These are phyloP conservation scores for Stictocephala bisonia DNA, from an alignment of 2,888 invertebrate genomes.

Conservation along the genomic window DNA sequence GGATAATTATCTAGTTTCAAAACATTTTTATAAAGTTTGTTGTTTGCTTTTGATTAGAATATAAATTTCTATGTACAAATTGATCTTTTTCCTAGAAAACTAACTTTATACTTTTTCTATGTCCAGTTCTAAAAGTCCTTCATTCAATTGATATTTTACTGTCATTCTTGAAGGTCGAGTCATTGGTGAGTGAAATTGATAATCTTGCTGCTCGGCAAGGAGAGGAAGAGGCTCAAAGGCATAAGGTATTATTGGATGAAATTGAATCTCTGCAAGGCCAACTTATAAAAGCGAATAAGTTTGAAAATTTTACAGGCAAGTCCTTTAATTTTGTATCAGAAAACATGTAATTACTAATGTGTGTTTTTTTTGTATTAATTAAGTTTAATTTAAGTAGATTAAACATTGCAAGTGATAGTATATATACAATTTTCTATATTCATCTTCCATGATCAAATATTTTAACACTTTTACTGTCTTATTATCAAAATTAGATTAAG, in stretches of 20 bases:
- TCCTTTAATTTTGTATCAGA: no score
- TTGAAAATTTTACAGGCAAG: constrained; percentile 19
- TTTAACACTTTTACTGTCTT: no score
- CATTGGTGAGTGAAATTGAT: constrained; percentile 67
- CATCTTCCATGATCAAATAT: no score
- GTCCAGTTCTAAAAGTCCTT: neutral
- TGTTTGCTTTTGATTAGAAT: no score
- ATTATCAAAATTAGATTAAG: no score
- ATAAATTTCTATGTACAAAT: constrained; percentile 1
- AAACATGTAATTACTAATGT: no score
- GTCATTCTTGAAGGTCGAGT: constrained; percentile 66
- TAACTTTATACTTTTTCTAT: constrained; percentile 49
- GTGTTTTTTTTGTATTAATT: no score
- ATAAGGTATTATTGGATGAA: constrained; percentile 62
- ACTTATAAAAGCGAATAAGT: constrained; percentile 6
- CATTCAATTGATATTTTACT: constrained; percentile 15
- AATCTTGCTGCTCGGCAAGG: constrained; percentile 66
- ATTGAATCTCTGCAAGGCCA: constrained; percentile 59
- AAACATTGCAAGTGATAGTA: no score
- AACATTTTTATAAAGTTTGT: no score
- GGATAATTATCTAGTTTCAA: no score
- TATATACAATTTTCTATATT: no score
- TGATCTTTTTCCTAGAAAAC: constrained; percentile 33
- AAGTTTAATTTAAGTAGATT: no score
- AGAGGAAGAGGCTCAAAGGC: constrained; percentile 64